Base-by-base conservation (phyloP, 2,888 invertebrate genomes). In the Cryptocephalus moraei region DNA sequence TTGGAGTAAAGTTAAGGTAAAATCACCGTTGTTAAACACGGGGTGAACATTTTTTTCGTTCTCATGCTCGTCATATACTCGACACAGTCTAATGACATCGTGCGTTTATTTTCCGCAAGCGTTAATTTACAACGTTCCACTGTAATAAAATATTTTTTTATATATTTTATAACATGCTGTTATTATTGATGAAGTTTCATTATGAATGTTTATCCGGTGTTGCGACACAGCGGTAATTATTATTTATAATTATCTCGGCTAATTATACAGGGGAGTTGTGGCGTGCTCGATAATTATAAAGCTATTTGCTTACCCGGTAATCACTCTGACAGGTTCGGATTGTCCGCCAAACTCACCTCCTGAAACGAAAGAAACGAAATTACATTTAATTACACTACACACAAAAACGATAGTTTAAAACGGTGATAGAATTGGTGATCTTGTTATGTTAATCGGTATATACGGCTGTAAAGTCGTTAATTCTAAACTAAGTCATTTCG, bases 181-280 rank as follows among this genome's bases (percentile, higher is more conserved):
- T 51, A 49, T 57, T 62, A 62, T 63, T 62, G 64, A 66, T 63
- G 62, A 65, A 62, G 58, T 63, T 66, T 66, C 57, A 67, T 69
- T 69, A 68, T 69, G 62, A 61, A 64, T 68, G 67, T 62, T 63
- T 68, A 68, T 69, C 69, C 69, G 68, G 68, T 57, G 68, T 68
- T 68, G 36, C 43, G 36, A 34, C 33, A 61, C 61, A 56, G 55
- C 60, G 57, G 54, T 63, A 65, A 65, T 68, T 67, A 68, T 63
- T 61, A 58, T 63, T 64, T 62, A 63, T 68, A 68, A 69, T 67
- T 67, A 66, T 58, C 49, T 41, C 39, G 43, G 46, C 45, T 50
- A 55, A 55, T 55, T 51, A 66, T 62, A 60, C 50, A 59, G 54
- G 58, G 56, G 59, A 60, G 56, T 65, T 64, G 61, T 59, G 49